phyloP scores from a whole-genome alignment of 2,797 vertebrate genomes.

The Galagoides demidoff region DNA sequence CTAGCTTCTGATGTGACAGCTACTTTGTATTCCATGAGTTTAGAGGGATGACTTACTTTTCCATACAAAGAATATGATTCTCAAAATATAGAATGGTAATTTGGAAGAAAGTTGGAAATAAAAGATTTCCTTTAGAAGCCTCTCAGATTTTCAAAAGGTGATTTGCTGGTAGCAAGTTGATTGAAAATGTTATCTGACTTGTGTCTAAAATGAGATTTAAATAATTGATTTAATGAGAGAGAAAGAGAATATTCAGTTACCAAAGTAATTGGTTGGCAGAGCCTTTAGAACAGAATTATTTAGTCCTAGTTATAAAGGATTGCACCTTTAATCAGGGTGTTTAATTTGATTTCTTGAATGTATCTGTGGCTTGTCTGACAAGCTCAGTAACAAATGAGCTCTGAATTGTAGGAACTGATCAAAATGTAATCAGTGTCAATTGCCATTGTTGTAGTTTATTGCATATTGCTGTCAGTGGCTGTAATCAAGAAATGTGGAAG shows the following conservation, averaged over 20 bases:
- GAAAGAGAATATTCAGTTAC: constrained; percentile 87
- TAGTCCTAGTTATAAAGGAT: constrained; percentile 85
- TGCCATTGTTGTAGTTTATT: constrained; percentile 74
- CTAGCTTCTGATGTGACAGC: constrained; percentile 77
- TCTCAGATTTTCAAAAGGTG: constrained; percentile 71
- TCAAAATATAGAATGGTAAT: constrained; percentile 69
- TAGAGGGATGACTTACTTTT: constrained; percentile 74
- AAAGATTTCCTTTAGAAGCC: constrained; percentile 67
- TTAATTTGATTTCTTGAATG: constrained; percentile 86
- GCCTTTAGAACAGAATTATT: constrained; percentile 86
- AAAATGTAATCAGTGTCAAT: constrained; percentile 79
- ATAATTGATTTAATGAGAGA: constrained; percentile 88
- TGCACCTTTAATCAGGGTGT: constrained; percentile 86
- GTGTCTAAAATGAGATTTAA: constrained; percentile 88
- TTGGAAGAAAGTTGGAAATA: constrained; percentile 60
- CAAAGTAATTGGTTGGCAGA: constrained; percentile 87
- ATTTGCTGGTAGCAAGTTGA: constrained; percentile 77
- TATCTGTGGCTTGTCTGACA: constrained; percentile 85
- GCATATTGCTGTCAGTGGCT: constrained; percentile 40
- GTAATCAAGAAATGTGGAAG: constrained; percentile 61
- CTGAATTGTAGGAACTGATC: constrained; percentile 82
- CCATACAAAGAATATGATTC: constrained; percentile 55
- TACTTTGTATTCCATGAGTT: constrained; percentile 79
- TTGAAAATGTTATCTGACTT: constrained; percentile 86
- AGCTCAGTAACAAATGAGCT: constrained; percentile 82